Evolutionary conservation across 2,888 invertebrate species (phyloP).

Genomic region (Hyposoter dolosus): DNA sequence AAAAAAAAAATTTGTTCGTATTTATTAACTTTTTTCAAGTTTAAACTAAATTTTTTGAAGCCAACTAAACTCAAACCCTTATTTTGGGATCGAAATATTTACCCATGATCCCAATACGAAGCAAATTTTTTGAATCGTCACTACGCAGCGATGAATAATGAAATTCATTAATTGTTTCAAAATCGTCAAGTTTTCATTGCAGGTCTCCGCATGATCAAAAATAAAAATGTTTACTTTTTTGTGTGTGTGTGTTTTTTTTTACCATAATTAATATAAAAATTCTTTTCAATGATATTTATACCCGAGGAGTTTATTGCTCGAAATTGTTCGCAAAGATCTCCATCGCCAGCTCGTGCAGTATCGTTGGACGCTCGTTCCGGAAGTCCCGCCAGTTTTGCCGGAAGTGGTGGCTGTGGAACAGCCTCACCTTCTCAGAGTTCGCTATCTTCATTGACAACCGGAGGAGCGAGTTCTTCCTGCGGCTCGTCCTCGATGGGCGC

Average conservation of each 20-base stretch:
- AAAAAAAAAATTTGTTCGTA: background rate
- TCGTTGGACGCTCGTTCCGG: conserved; percentile 91
- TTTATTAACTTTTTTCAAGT: background rate
- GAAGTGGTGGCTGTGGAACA: conserved; percentile 84
- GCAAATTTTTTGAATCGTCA: background rate
- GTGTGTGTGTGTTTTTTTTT: conserved; percentile 1
- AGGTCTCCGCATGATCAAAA: no score
- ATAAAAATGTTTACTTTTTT: no score
- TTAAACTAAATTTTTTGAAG: no score
- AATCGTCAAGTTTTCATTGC: no score
- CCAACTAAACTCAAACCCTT: background rate
- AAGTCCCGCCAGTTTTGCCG: conserved; percentile 86
- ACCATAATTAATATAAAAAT: background rate
- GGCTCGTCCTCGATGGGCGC: conserved; percentile 75
- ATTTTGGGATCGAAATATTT: background rate
- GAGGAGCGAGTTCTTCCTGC: conserved; percentile 83
- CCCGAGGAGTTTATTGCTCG: conserved; percentile 1
- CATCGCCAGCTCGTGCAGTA: conserved; percentile 92
- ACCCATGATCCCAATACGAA: background rate
- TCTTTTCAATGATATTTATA: background rate
- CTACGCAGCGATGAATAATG: no score
- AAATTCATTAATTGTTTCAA: no score
- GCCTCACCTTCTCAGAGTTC: conserved; percentile 91
- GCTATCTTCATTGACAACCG: conserved; percentile 87
- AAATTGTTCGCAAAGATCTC: conserved; percentile 86